Evolutionary conservation across 2,888 invertebrate species (phyloP).

Genomic region (Aleiodes alternator): DNA sequence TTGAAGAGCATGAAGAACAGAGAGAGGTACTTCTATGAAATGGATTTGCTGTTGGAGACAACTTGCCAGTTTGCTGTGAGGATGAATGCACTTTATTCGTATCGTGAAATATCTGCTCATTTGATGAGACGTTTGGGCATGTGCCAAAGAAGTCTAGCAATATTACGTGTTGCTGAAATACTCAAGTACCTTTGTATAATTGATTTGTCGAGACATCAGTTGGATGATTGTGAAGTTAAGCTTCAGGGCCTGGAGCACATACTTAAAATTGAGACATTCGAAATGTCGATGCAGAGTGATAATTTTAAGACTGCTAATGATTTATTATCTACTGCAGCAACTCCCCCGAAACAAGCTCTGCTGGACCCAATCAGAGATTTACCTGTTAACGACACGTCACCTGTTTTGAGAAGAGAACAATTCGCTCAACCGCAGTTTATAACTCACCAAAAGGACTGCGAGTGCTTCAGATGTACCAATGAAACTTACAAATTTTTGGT

Average conservation of each 20-base stretch:
- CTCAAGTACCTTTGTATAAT: constrained; percentile 68
- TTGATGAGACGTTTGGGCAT: constrained; percentile 60
- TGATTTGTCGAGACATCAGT: constrained; percentile 63
- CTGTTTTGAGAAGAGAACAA: constrained; percentile 62
- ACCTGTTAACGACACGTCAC: constrained; percentile 62
- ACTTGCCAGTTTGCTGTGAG: constrained; percentile 59
- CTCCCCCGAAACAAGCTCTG: not conserved
- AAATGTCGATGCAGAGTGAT: constrained; percentile 55
- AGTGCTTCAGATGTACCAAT: constrained; percentile 68
- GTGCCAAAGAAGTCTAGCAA: constrained; percentile 64
- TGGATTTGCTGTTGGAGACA: constrained; percentile 57
- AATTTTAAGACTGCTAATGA: not conserved
- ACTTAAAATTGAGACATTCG: constrained; percentile 64
- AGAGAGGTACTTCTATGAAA: constrained; percentile 53
- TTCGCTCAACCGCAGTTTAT: constrained; percentile 65
- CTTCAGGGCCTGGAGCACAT: constrained; percentile 69
- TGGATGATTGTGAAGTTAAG: constrained; percentile 68
- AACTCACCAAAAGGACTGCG: constrained; percentile 60
- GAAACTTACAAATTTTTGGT: constrained; percentile 65
- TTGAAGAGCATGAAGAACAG: constrained; percentile 43
- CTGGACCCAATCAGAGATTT: constrained; percentile 50
- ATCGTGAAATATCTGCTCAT: constrained; percentile 65
- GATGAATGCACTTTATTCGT: constrained; percentile 66
- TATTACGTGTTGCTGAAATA: constrained; percentile 65
- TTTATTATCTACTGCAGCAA: not conserved